Conservation (phyloP, 2,797 vertebrate species). For the Aldrovandia affinis region DNA sequence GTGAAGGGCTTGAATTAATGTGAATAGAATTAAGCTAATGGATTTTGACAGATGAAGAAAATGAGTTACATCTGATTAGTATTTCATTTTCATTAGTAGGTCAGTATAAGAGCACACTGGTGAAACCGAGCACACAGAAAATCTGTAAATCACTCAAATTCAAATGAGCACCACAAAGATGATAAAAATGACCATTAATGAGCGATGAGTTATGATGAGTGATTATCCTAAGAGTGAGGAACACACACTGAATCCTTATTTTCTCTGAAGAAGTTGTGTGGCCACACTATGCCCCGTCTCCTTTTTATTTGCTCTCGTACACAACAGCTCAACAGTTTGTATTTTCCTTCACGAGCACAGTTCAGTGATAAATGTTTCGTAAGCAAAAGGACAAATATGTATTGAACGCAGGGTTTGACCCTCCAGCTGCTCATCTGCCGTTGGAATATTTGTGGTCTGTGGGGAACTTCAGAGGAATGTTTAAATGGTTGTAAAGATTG, state of each 20-base stretch:
- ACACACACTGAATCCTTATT: not conserved
- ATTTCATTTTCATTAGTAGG: not conserved
- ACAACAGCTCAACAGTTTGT: not conserved
- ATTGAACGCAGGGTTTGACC: too few relatives aligned
- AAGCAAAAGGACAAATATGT: too few relatives aligned
- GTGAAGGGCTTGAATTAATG: conserved; percentile 2
- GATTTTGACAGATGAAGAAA: conserved; percentile 8
- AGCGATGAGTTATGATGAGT: too few relatives aligned
- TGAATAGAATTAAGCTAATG: not conserved
- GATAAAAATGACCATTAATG: too few relatives aligned
- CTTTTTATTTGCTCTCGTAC: not conserved
- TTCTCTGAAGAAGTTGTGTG: not conserved
- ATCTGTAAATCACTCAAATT: not conserved
- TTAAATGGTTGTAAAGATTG: too few relatives aligned
- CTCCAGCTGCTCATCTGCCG: too few relatives aligned
- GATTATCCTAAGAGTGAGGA: not conserved
- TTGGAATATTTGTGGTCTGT: too few relatives aligned
- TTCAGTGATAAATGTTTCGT: too few relatives aligned
- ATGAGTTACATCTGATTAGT: conserved; percentile 15
- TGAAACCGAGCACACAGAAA: not conserved
- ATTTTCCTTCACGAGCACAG: too few relatives aligned
- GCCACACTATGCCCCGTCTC: not conserved
- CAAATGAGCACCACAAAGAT: not conserved
- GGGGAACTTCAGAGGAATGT: too few relatives aligned
- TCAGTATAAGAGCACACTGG: not conserved